Conservation (phyloP, 2,797 vertebrate species). For the Acanthiza pusilla region DNA sequence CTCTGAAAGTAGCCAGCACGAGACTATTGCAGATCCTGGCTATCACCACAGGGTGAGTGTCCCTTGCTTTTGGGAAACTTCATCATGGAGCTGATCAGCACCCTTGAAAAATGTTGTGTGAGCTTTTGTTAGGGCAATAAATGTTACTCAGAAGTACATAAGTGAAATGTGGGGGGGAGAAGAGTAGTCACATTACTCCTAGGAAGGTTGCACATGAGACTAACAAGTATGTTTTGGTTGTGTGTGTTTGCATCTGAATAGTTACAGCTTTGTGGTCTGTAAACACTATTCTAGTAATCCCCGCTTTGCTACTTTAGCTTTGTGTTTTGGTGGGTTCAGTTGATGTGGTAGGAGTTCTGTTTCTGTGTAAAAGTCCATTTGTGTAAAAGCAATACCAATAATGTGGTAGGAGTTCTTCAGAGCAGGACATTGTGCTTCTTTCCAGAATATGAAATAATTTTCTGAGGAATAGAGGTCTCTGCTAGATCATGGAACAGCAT, state of each 20-base stretch:
- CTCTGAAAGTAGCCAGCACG: conserved; percentile 96
- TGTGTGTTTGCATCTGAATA: neutral
- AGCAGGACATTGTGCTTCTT: neutral
- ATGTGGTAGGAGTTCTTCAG: neutral
- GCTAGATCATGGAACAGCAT: neutral
- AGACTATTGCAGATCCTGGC: conserved; percentile 94
- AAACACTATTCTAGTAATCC: neutral
- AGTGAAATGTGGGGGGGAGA: accelerated
- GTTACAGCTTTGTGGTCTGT: neutral
- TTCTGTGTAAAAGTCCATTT: neutral
- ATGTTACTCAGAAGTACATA: neutral
- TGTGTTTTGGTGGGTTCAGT: neutral
- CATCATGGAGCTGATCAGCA: neutral
- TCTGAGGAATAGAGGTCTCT: neutral
- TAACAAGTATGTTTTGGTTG: neutral
- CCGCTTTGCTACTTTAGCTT: neutral
- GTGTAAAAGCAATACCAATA: neutral
- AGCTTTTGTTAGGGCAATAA: neutral
- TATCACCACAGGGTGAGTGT: conserved; percentile 93
- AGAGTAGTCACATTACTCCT: neutral
- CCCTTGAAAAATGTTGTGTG: neutral
- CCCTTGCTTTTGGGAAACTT: neutral
- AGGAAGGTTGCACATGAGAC: neutral
- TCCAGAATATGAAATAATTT: neutral
- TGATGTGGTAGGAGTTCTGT: neutral